These are phyloP conservation scores for Diplogasteroides magnus DNA, from an alignment of 1,140 invertebrate genomes.

Conservation along the genomic window DNA sequence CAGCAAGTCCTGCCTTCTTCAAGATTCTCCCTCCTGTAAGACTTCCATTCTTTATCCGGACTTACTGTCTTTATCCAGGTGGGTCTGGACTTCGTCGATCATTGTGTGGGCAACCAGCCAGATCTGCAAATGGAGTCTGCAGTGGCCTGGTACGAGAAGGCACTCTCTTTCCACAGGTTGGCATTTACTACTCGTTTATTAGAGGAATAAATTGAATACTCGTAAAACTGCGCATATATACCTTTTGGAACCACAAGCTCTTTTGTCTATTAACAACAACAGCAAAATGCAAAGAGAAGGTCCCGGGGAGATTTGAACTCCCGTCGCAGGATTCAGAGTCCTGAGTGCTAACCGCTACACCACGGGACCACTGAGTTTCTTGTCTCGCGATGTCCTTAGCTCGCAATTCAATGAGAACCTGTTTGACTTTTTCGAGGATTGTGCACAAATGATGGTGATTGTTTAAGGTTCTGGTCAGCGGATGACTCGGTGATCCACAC, in stretches of 20 bases:
- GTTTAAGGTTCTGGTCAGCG: conserved; percentile 65
- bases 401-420: no score
- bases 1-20: conserved; percentile 31
- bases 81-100: conserved; percentile 69
- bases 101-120: conserved; percentile 92
- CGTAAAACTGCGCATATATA: neutral
- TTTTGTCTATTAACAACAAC: no score
- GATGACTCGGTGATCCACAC: conserved; percentile 92
- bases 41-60: neutral
- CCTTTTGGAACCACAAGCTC: no score
- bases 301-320: conserved; percentile 50
- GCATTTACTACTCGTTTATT: conserved; percentile 1
- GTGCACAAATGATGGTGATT: no score
- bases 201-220: conserved; percentile 2
- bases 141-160: conserved; percentile 86
- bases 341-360: conserved; percentile 51
- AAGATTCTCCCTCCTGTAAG: conserved; percentile 30
- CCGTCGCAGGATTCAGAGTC: conserved; percentile 51
- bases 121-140: conserved; percentile 78
- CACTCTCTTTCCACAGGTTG: conserved; percentile 88
- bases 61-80: conserved; percentile 14
- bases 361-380: no score
- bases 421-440: no score
- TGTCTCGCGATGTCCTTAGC: no score
- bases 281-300: no score